phyloP scores from a whole-genome alignment of 2,797 vertebrate genomes.

The Pterois miles region DNA sequence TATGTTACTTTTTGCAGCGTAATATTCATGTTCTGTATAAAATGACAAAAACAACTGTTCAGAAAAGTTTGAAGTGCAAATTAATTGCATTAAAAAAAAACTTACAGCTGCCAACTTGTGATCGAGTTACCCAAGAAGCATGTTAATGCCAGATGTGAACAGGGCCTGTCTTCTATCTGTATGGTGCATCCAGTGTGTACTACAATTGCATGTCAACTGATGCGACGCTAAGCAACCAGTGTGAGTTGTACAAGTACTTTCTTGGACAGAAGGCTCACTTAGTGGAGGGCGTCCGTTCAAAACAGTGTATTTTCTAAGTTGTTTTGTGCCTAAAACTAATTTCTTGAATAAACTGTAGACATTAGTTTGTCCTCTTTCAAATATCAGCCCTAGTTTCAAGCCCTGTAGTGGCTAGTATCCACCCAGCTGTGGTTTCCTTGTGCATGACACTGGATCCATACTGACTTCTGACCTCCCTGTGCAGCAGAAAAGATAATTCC shows the following conservation, averaged over 20 bases:
- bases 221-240: not conserved
- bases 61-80: too few relatives aligned
- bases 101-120: too few relatives aligned
- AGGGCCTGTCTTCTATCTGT: too few relatives aligned
- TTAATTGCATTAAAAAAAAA: too few relatives aligned
- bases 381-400: not conserved
- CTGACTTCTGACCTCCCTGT: constrained; percentile 43
- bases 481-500: constrained; percentile 16
- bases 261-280: not conserved
- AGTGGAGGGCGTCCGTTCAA: not conserved
- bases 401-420: not conserved
- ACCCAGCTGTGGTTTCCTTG: constrained; percentile 2
- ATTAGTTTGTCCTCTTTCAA: not conserved
- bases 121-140: too few relatives aligned
- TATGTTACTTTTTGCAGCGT: too few relatives aligned
- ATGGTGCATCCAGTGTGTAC: too few relatives aligned
- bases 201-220: not conserved
- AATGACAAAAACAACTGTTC: too few relatives aligned
- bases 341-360: not conserved
- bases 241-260: not conserved
- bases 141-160: too few relatives aligned
- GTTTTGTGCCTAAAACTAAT: not conserved
- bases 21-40: too few relatives aligned
- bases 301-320: not conserved
- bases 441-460: constrained; percentile 17